phyloP scores from a whole-genome alignment of 92 coral and sea anemone genomes.

The Epizoanthus illoricatus region DNA sequence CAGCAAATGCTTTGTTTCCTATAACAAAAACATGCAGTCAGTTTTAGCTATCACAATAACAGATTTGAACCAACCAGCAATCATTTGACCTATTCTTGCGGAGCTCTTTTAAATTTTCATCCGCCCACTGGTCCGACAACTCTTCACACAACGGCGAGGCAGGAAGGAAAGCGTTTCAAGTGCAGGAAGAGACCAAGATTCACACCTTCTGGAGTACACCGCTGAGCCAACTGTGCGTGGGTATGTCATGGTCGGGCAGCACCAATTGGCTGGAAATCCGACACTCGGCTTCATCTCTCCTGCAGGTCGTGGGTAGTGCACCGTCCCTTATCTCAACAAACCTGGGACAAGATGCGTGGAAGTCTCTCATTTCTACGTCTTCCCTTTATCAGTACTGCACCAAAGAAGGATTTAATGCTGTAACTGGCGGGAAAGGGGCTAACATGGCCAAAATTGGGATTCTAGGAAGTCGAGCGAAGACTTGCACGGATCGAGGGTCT shows the following conservation, averaged over 20 bases:
- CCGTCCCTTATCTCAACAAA: neutral
- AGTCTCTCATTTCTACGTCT: neutral
- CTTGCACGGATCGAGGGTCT: too few species aligned
- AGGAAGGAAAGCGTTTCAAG: neutral
- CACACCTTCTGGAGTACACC: slow-evolving; percentile 41
- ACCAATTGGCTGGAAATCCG: slow-evolving; percentile 4
- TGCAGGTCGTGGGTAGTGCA: neutral
- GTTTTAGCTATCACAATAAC: too few species aligned
- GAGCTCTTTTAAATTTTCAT: neutral
- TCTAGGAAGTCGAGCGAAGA: neutral
- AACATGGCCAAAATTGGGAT: slow-evolving; percentile 3
- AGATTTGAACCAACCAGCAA: too few species aligned
- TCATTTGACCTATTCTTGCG: neutral
- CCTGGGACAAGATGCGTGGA: neutral
- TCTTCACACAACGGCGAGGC: neutral
- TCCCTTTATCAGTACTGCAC: neutral
- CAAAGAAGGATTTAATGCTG: slow-evolving; percentile 9
- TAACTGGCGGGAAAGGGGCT: neutral
- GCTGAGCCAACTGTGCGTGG: slow-evolving; percentile 17
- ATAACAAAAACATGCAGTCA: too few species aligned
- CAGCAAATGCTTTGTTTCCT: too few species aligned
- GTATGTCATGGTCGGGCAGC: neutral
- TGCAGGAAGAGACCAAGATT: neutral
- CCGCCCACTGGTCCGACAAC: slow-evolving; percentile 6
- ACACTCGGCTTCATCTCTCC: slow-evolving; percentile 21